Evolutionary conservation across 2,888 invertebrate species (phyloP).

Genomic region (Alviniconcha strummeri): DNA sequence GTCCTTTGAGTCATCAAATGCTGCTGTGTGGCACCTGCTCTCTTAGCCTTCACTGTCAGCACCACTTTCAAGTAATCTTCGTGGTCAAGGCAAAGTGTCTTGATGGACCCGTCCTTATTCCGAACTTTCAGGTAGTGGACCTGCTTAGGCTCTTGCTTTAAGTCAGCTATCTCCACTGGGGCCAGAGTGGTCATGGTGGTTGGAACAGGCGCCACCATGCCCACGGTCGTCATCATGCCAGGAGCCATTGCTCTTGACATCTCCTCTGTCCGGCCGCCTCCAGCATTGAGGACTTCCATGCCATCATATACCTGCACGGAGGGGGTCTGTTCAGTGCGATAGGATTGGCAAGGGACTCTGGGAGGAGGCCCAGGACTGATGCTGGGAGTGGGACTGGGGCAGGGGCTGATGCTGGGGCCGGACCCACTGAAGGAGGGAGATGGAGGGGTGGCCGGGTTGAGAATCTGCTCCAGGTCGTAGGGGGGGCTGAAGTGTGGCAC

Average conservation of each 20-base stretch:
- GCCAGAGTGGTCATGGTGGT: not conserved
- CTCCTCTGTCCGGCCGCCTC: too few species aligned
- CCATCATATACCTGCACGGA: not conserved
- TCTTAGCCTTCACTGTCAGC: not conserved
- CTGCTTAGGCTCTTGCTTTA: not conserved
- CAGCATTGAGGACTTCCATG: too few species aligned
- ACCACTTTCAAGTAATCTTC: conserved; percentile 15
- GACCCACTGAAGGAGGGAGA: not conserved
- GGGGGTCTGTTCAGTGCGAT: not conserved
- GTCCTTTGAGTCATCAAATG: too few species aligned
- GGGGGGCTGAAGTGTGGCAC: conserved; percentile 25
- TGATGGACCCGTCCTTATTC: not conserved
- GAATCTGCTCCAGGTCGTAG: conserved; percentile 21
- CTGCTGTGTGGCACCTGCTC: not conserved
- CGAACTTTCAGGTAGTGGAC: conserved; percentile 17
- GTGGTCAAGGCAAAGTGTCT: not conserved
- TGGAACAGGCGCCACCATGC: not conserved
- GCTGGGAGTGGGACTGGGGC: conserved; percentile 16
- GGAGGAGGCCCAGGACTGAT: conserved; percentile 20
- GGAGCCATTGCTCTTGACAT: too few species aligned
- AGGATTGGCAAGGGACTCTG: not conserved
- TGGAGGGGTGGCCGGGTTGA: conserved; percentile 6
- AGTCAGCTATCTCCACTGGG: not conserved
- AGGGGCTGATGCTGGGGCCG: conserved; percentile 3
- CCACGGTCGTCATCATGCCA: too few species aligned